Percentiles rank a stretch among this genome's conserved stretches.
These are phyloP conservation scores for Dinomys branickii DNA, from an alignment of 2,113 vertebrate species.

Conservation along the genomic window DNA sequence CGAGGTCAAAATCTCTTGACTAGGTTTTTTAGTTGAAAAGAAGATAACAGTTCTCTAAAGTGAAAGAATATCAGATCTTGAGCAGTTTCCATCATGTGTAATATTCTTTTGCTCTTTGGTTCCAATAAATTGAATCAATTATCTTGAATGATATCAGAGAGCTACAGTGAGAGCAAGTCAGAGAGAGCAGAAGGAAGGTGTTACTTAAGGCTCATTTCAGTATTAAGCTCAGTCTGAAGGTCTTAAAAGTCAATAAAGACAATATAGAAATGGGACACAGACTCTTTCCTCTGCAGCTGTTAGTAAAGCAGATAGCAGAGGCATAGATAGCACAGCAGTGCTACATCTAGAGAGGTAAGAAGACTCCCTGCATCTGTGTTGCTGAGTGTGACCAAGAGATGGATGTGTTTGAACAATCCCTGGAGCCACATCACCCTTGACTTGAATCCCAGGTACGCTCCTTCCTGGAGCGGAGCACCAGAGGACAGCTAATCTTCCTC, in stretches of 20 bases:
- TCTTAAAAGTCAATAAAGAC: not conserved
- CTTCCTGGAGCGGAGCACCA: not conserved
- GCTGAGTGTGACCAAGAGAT: not conserved
- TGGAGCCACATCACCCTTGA: not conserved
- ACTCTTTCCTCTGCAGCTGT: not conserved
- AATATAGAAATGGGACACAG: not conserved
- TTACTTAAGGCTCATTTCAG: not conserved
- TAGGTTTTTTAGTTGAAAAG: not conserved
- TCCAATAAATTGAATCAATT: not conserved
- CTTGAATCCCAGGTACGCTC: no score
- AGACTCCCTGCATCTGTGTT: not conserved
- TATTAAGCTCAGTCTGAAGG: not conserved
- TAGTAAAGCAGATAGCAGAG: not conserved
- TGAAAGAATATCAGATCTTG: not conserved
- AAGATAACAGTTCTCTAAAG: not conserved
- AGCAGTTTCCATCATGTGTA: not conserved
- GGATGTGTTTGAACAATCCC: no score
- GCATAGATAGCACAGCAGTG: not conserved
- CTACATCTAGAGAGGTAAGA: not conserved
- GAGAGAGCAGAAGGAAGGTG: no score
- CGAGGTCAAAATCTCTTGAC: not conserved
- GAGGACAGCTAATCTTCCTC: not conserved
- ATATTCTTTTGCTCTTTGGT: not conserved
- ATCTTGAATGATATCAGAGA: not conserved
- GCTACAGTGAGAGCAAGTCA: not conserved